Conservation (phyloP, 2,797 vertebrate genomes). For the Allobates femoralis region DNA sequence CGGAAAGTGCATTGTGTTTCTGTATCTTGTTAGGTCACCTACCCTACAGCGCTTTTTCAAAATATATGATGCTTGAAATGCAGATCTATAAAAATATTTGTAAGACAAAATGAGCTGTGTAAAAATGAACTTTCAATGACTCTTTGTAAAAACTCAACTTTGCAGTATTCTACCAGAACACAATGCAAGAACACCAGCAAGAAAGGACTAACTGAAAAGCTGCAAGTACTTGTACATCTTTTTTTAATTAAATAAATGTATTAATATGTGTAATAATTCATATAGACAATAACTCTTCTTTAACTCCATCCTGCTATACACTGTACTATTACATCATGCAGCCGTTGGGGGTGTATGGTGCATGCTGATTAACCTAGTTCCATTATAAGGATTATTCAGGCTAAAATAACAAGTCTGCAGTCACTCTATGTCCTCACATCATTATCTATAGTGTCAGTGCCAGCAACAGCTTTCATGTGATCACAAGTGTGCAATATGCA, state of each 20-base stretch:
- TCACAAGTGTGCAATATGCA: too few species aligned
- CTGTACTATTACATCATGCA: too few species aligned
- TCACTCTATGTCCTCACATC: too few species aligned
- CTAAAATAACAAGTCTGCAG: too few species aligned
- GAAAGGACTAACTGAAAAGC: neutral
- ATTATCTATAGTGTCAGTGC: too few species aligned
- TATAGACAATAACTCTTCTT: neutral
- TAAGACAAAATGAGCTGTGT: slow-evolving; percentile 28
- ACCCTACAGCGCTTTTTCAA: slow-evolving; percentile 18
- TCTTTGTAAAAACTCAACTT: slow-evolving; percentile 16
- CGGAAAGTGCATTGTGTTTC: neutral
- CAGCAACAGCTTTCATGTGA: too few species aligned
- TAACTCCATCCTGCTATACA: too few species aligned
- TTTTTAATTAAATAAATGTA: neutral
- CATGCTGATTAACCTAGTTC: too few species aligned
- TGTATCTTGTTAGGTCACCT: slow-evolving; percentile 28
- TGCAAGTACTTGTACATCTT: neutral
- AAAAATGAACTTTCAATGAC: slow-evolving; percentile 23
- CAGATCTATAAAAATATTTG: slow-evolving; percentile 18
- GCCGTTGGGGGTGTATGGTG: too few species aligned
- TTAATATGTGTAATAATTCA: neutral
- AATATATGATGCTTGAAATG: slow-evolving; percentile 36
- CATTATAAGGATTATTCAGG: too few species aligned
- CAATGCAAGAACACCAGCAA: too few species aligned
- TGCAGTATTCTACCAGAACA: neutral